Evolutionary conservation across 2,888 invertebrate species (phyloP), one percentile per base, ranked within the genome.

Genomic region (Morpho deidamia): DNA sequence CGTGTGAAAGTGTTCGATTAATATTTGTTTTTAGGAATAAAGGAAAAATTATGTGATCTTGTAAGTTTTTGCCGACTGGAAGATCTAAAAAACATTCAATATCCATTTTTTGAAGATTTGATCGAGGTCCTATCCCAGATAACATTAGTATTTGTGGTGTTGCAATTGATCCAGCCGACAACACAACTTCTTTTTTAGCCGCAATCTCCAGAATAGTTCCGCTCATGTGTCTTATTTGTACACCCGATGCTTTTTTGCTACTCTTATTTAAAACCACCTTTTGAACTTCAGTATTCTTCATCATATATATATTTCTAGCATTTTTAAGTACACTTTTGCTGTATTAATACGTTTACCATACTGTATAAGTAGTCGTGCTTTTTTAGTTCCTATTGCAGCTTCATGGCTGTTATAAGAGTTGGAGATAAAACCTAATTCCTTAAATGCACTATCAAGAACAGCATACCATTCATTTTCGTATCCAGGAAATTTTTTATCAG

Each of bases 131-230:
- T 11, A 91, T 74, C 1, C 91, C 91, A 7, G 91, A 91, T 12
- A 90, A 66, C 81, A 91, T 85, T 2, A 91, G 70, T 49, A 91
- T 69, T 59, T 90, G 83, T 0, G 91, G 89, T 1, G 91, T 82
- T 43, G 82, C 86, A 41, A 91, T 76, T 7, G 86, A 70, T 7
- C 91, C 91, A 5, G 88, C 88, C 2, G 90, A 87, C 51, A 91
- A 55, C 47, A 91, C 82, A 0, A 91, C 73, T 64, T 92, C 91
- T 61, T 85, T 90, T 33, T 60, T 81, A 7, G 73, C 83, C 4
- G 47, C 65, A 1, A 81, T 79, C 44, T 71, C 64, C 61, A 81
- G 75, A 35, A 62, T 65, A 32, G 63, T 58, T 1, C 79, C 81
- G 38, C 67, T 72, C 14, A 60, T 74, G 52, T 86, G 71, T 41